These are phyloP conservation scores for Synanthedon andrenaeformis DNA, from an alignment of 2,888 invertebrate species.

Conservation along the genomic window DNA sequence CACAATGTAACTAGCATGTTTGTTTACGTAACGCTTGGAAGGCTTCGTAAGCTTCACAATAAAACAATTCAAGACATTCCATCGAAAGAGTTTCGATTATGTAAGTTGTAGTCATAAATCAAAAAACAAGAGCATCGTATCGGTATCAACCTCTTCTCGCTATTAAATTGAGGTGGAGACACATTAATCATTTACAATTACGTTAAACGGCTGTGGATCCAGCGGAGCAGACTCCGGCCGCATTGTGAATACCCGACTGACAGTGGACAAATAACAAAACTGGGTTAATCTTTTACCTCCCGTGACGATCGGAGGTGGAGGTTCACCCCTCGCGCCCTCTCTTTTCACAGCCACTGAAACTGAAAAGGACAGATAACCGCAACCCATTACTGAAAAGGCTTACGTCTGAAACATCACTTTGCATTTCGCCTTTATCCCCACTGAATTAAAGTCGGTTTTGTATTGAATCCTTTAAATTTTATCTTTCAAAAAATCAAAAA, in stretches of 20 bases:
- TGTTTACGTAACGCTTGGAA: neutral
- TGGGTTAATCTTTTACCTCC: slow-evolving; percentile 71
- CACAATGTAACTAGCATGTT: neutral
- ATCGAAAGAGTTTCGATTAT: slow-evolving; percentile 23
- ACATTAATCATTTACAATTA: slow-evolving; percentile 68
- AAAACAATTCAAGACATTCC: slow-evolving; percentile 15
- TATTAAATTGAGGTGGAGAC: slow-evolving; percentile 34
- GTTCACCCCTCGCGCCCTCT: slow-evolving; percentile 46
- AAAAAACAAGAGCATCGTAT: slow-evolving; percentile 43
- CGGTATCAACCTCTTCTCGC: slow-evolving; percentile 50
- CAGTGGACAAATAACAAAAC: slow-evolving; percentile 72
- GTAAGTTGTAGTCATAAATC: slow-evolving; percentile 45
- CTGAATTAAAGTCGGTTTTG: slow-evolving; percentile 27
- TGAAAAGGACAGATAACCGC: slow-evolving; percentile 41
- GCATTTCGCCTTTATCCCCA: slow-evolving; percentile 19
- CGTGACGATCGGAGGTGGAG: slow-evolving; percentile 49
- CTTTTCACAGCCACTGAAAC: slow-evolving; percentile 37
- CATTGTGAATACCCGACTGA: slow-evolving; percentile 69
- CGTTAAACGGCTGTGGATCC: slow-evolving; percentile 62
- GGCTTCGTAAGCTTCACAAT: neutral
- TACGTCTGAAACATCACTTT: slow-evolving; percentile 15
- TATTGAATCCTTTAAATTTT: slow-evolving; percentile 34
- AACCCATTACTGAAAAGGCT: slow-evolving; percentile 30
- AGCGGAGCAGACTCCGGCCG: slow-evolving; percentile 55
- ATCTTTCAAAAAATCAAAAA: slow-evolving; percentile 56